These are phyloP conservation scores for Antheraea assamensis DNA, from an alignment of 2,888 invertebrate genomes.

Conservation along the genomic window DNA sequence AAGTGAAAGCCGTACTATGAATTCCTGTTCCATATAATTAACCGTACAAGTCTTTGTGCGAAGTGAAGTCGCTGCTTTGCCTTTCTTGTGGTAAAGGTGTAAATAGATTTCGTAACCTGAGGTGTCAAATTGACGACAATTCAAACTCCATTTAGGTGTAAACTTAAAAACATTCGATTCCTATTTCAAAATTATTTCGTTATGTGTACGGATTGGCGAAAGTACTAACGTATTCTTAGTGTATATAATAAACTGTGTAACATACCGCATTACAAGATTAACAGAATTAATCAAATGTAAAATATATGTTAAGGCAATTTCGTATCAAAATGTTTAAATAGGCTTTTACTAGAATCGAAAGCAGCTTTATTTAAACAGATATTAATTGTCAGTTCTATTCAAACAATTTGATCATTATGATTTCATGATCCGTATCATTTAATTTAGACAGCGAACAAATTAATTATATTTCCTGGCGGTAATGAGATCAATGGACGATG, in stretches of 20 bases:
- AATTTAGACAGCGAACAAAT: conserved; percentile 9
- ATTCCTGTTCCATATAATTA: no score
- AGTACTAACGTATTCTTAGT: conserved; percentile 32
- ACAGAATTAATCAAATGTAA: background rate
- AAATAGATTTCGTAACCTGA: conserved; percentile 49
- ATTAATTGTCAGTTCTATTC: conserved; percentile 19
- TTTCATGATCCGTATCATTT: conserved; percentile 14
- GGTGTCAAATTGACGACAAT: conserved; percentile 67
- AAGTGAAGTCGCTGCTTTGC: background rate
- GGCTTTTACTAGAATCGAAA: background rate
- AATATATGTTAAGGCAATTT: background rate
- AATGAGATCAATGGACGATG: background rate
- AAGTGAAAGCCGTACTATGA: no score
- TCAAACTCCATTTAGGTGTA: conserved; percentile 58
- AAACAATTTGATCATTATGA: conserved; percentile 9
- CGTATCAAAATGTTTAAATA: background rate
- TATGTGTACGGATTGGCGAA: conserved; percentile 45
- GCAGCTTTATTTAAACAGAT: conserved; percentile 9
- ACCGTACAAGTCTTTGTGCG: background rate
- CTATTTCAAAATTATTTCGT: conserved; percentile 62
- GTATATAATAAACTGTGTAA: background rate
- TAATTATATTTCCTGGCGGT: background rate
- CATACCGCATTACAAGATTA: background rate
- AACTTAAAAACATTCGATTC: conserved; percentile 77
- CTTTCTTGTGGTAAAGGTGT: conserved; percentile 18